Conservation (phyloP, 2,113 vertebrate genomes). For the Callospermophilus lateralis region DNA sequence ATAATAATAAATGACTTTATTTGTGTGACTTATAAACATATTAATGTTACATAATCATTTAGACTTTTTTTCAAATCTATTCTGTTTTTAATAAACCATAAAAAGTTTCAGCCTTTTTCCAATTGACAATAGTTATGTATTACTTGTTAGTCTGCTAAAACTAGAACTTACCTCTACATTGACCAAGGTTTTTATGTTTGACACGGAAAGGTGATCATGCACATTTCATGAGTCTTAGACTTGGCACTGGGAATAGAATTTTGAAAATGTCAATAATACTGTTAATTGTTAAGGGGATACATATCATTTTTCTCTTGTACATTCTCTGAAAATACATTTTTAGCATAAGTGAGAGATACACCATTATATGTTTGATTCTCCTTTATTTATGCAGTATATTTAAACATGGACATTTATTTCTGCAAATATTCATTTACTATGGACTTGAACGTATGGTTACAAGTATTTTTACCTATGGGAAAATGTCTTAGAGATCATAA, state of each 20-base stretch:
- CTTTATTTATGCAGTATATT: not conserved
- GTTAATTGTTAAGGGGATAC: not conserved
- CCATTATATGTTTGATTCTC: not conserved
- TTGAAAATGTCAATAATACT: not conserved
- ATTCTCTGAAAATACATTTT: not conserved
- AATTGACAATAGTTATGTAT: not conserved
- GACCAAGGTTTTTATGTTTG: not conserved
- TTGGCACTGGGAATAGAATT: not conserved
- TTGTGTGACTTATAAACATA: not conserved
- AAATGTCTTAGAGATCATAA: not conserved
- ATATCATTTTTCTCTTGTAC: not conserved
- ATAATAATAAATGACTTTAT: not conserved
- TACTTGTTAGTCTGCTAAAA: not conserved
- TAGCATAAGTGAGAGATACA: not conserved
- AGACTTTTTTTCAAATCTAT: not conserved
- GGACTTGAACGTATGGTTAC: not conserved
- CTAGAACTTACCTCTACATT: not conserved
- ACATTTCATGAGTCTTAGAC: not conserved
- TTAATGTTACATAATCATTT: not conserved
- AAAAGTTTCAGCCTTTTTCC: not conserved
- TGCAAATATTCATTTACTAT: not conserved
- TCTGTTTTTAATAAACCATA: not conserved
- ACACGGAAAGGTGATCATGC: not conserved
- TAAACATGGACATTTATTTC: not conserved
- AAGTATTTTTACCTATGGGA: not conserved